Conservation (phyloP, 2,113 vertebrate genomes). For the Podarcis cretensis region DNA sequence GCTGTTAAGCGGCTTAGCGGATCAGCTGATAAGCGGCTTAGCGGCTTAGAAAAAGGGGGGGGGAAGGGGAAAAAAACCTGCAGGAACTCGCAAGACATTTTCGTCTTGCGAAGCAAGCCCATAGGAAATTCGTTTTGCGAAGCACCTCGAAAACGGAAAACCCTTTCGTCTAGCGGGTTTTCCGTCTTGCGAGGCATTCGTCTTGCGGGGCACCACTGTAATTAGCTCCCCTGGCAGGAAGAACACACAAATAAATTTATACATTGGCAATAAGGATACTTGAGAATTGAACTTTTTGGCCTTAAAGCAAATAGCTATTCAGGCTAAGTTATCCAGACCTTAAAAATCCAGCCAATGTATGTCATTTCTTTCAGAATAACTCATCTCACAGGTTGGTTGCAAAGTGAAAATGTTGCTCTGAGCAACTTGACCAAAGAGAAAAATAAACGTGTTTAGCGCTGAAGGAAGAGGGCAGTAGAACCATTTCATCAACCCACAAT, state of each 20-base stretch:
- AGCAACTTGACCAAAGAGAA: background rate
- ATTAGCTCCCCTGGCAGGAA: background rate
- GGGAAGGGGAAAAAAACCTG: no score
- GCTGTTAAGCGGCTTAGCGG: no score
- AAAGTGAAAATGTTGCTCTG: background rate
- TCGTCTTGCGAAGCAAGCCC: no score
- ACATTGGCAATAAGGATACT: background rate
- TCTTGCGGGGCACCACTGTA: no score
- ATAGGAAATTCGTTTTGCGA: no score
- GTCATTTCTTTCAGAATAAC: background rate
- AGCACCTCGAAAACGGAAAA: no score
- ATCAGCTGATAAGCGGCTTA: no score
- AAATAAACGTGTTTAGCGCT: background rate
- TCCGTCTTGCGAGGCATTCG: no score
- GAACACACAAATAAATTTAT: background rate
- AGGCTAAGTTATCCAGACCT: background rate
- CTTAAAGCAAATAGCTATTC: background rate
- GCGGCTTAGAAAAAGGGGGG: no score
- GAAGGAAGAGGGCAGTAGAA: background rate
- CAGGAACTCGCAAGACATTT: no score
- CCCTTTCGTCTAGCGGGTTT: no score
- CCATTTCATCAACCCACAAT: background rate
- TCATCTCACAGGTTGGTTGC: background rate
- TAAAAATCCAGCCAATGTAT: background rate
- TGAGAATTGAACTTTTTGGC: background rate